Evolutionary conservation across 2,888 invertebrate genomes (phyloP).

Genomic region (Tipula unca): DNA sequence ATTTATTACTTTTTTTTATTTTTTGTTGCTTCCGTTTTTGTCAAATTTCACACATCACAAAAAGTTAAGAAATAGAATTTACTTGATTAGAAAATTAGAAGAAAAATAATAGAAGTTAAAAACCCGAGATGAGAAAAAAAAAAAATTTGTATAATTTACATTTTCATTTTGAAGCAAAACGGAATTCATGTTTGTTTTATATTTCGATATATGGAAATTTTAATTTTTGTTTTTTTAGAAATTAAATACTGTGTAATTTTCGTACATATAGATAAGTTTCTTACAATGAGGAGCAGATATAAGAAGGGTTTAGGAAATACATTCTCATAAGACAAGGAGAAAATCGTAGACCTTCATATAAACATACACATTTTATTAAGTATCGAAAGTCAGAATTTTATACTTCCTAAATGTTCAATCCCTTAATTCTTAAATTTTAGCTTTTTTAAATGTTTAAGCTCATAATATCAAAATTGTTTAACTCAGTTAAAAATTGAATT

Average conservation of each 20-base stretch:
- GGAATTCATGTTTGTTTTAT: background rate
- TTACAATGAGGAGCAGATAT: too few species aligned
- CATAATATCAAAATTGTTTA: too few species aligned
- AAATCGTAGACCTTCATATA: too few species aligned
- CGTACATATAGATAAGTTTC: too few species aligned
- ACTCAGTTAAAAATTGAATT: too few species aligned
- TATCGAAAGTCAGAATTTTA: too few species aligned
- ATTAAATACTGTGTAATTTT: background rate
- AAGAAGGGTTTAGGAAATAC: too few species aligned
- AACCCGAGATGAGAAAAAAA: background rate
- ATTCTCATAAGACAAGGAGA: too few species aligned
- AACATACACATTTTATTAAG: too few species aligned
- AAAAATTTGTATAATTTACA: background rate
- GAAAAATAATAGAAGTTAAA: background rate
- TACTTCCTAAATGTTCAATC: too few species aligned
- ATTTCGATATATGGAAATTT: background rate
- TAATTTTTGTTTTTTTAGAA: background rate
- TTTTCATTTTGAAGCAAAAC: background rate
- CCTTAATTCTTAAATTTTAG: too few species aligned
- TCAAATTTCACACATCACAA: conserved; percentile 14
- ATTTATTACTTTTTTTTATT: background rate
- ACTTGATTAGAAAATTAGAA: background rate
- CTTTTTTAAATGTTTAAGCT: too few species aligned
- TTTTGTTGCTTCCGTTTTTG: background rate
- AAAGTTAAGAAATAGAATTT: background rate